Conservation (phyloP, 2,888 invertebrate genomes). For the Drosophila anomalipes region DNA sequence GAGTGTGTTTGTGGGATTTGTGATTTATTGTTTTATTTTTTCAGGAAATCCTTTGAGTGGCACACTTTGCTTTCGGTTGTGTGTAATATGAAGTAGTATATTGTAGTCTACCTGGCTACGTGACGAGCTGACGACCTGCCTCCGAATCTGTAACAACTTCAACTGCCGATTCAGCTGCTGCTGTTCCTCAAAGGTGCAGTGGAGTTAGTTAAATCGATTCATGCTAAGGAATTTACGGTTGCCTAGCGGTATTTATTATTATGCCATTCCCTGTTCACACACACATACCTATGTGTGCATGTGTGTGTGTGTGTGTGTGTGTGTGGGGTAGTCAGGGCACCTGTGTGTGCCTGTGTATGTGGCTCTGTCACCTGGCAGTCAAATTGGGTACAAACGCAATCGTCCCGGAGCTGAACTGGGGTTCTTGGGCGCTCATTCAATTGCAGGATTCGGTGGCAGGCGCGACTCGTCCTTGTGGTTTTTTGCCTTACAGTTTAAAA, state of each 20-base stretch:
- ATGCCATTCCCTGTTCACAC: constrained; percentile 45
- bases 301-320: background rate
- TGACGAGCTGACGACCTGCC: constrained; percentile 25
- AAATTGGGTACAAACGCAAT: constrained; percentile 60
- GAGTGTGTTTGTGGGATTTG: constrained; percentile 1
- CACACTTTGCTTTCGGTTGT: constrained; percentile 45
- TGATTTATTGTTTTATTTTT: constrained; percentile 3
- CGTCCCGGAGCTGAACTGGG: constrained; percentile 3
- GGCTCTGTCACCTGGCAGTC: constrained; percentile 55
- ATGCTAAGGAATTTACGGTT: constrained; percentile 76
- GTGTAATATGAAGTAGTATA: constrained; percentile 1
- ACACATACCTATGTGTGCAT: background rate
- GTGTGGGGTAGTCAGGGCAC: constrained; percentile 38
- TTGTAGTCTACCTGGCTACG: constrained; percentile 26
- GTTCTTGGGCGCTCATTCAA: constrained; percentile 28
- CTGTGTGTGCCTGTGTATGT: constrained; percentile 7
- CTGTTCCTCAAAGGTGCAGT: constrained; percentile 17
- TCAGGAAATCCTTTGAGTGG: constrained; percentile 35
- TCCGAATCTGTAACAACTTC: constrained; percentile 61
- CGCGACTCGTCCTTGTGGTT: constrained; percentile 69
- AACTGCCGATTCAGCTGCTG: constrained; percentile 34
- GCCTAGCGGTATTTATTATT: constrained; percentile 81
- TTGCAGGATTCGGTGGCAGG: constrained; percentile 53
- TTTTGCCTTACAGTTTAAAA: constrained; percentile 60
- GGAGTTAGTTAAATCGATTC: constrained; percentile 79